Evolutionary conservation across 2,797 vertebrate genomes (phyloP).

Genomic region (Helicolenus hilgendorfi): DNA sequence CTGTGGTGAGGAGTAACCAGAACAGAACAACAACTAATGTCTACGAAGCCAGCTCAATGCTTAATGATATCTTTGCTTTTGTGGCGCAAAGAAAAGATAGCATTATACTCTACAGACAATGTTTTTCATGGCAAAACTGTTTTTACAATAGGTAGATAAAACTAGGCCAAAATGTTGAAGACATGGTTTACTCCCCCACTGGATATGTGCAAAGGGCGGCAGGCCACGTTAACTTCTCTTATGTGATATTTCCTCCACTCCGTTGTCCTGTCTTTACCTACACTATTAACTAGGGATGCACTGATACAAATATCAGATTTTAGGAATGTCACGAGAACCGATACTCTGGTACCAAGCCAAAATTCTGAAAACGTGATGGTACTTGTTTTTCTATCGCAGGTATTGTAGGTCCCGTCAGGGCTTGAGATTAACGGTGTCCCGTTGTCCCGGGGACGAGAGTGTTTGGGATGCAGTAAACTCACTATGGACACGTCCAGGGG

Average conservation of each 20-base stretch:
- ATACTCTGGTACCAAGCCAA: too few relatives aligned
- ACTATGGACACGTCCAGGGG: neutral
- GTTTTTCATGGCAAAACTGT: neutral
- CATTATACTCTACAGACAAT: neutral
- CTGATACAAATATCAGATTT: neutral
- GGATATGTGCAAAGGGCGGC: neutral
- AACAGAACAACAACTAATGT: constrained; percentile 11
- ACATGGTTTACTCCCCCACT: neutral
- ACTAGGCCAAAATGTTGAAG: neutral
- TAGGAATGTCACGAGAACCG: too few relatives aligned
- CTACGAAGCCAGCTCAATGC: neutral
- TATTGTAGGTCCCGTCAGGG: too few relatives aligned
- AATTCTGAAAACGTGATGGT: too few relatives aligned
- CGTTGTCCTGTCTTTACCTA: neutral
- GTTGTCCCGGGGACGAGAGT: too few relatives aligned
- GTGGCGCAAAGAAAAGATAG: neutral
- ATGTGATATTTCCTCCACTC: neutral
- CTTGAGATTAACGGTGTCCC: too few relatives aligned
- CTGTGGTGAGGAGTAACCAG: constrained; percentile 12
- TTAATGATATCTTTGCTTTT: constrained; percentile 37
- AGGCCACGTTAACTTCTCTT: neutral
- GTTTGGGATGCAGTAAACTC: neutral
- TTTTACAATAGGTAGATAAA: neutral
- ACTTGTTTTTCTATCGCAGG: too few relatives aligned
- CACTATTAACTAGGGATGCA: neutral